Evolutionary conservation across 2,113 vertebrate genomes (phyloP).

Genomic region (Sisor rabdophorus): DNA sequence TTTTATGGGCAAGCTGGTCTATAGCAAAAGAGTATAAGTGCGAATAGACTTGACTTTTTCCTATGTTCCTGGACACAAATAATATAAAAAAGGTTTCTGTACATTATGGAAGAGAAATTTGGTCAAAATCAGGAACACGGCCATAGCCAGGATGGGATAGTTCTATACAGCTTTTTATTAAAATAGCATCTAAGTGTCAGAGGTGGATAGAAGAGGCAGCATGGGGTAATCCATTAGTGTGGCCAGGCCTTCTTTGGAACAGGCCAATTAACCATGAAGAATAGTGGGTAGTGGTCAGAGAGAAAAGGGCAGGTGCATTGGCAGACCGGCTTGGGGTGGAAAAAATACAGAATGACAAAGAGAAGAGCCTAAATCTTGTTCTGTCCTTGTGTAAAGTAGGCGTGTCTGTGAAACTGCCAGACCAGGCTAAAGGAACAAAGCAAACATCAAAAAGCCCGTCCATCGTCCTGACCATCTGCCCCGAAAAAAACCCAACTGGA

Average conservation of each 20-base stretch:
- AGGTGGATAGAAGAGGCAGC: conserved; percentile 33
- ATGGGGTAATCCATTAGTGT: conserved; percentile 20
- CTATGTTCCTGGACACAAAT: conserved; percentile 7
- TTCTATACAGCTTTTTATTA: conserved; percentile 17
- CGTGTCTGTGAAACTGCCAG: conserved; percentile 43
- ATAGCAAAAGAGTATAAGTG: neutral
- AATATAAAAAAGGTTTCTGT: conserved; percentile 17
- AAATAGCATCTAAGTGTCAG: conserved; percentile 15
- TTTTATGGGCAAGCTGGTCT: conserved; percentile 37
- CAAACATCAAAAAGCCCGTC: conserved; percentile 46
- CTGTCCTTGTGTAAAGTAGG: conserved; percentile 37
- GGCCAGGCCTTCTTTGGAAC: conserved; percentile 25
- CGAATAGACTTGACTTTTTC: neutral
- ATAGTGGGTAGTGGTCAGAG: conserved; percentile 27
- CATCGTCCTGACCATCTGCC: conserved; percentile 26
- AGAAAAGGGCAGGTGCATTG: conserved; percentile 48
- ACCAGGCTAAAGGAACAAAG: conserved; percentile 34
- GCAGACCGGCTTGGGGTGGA: conserved; percentile 34
- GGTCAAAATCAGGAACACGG: conserved; percentile 37
- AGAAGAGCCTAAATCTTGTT: conserved; percentile 29
- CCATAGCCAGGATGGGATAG: conserved; percentile 22
- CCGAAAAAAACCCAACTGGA: conserved; percentile 34
- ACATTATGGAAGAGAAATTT: conserved; percentile 41
- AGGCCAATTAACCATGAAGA: conserved; percentile 32
- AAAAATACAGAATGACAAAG: conserved; percentile 17